Conservation (phyloP, 1,140 invertebrate species). For the fruit fly (Drosophila melanogaster) region DNA sequence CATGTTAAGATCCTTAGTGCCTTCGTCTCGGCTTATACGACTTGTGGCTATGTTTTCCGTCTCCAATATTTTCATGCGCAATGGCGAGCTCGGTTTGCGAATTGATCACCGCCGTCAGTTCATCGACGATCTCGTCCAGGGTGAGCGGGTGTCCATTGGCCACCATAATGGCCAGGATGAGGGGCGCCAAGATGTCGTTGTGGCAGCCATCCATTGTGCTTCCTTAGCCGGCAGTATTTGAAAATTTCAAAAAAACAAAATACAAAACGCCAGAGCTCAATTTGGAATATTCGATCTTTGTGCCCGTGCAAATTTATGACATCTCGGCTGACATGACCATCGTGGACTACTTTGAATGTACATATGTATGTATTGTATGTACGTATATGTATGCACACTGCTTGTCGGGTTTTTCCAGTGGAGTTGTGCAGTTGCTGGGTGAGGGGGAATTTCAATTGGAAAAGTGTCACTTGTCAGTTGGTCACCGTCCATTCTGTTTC, state of each 20-base stretch:
- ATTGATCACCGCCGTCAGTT: conserved; percentile 33
- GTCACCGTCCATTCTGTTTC: conserved; percentile 52
- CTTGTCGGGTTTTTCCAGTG: conserved; percentile 17
- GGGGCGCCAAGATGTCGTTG: conserved; percentile 48
- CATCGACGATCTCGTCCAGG: conserved; percentile 60
- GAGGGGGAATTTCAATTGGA: conserved; percentile 68
- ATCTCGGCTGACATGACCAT: conserved; percentile 20
- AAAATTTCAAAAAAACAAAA: not conserved
- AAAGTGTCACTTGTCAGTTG: conserved; percentile 74
- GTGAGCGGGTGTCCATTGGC: conserved; percentile 55
- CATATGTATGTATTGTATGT: too few relatives aligned
- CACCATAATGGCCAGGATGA: conserved; percentile 63
- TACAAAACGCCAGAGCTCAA: conserved; percentile 18
- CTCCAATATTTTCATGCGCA: conserved; percentile 6
- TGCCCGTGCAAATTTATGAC: conserved; percentile 38
- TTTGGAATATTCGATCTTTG: conserved; percentile 21
- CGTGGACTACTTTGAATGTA: conserved; percentile 21
- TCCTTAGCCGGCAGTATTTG: not conserved
- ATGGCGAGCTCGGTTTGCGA: conserved; percentile 15
- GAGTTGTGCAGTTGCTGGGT: not conserved
- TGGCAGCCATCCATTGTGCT: conserved; percentile 47
- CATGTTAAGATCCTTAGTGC: too few relatives aligned
- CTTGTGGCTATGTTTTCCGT: conserved; percentile 1
- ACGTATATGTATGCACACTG: too few relatives aligned
- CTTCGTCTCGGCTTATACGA: not conserved